Conservation (phyloP, 2,888 invertebrate species). For the Caenorhabditis sp. region DNA sequence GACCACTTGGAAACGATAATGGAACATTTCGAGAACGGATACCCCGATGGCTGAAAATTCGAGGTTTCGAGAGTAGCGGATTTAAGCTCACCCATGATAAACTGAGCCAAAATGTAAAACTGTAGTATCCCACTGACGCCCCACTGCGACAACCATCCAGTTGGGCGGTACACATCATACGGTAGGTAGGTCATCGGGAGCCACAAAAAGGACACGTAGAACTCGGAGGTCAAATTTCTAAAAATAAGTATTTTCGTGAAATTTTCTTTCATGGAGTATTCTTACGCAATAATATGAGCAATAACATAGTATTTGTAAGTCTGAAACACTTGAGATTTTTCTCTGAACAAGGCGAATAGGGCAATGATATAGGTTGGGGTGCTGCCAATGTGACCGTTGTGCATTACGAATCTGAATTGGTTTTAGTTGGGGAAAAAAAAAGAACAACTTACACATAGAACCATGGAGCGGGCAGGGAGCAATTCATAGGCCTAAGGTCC, state of each 20-base stretch:
- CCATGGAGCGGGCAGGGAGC: conserved; percentile 24
- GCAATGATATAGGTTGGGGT: conserved; percentile 23
- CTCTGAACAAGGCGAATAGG: background rate
- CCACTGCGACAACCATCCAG: conserved; percentile 24
- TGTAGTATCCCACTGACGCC: conserved; percentile 33
- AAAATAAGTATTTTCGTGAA: no score
- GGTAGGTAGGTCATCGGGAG: conserved; percentile 38
- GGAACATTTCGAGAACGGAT: conserved; percentile 38
- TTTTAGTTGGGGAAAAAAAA: no score
- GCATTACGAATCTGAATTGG: conserved; percentile 22
- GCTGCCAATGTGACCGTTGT: conserved; percentile 25
- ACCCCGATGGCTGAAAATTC: conserved; percentile 32
- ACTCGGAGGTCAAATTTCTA: conserved; percentile 39
- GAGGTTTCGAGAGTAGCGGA: background rate
- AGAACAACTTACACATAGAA: conserved; percentile 13
- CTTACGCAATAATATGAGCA: conserved; percentile 24
- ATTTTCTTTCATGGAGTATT: no score
- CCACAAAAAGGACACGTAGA: conserved; percentile 31
- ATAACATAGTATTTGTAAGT: conserved; percentile 37
- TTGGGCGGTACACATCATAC: conserved; percentile 11
- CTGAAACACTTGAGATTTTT: conserved; percentile 16
- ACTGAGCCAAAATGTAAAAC: conserved; percentile 24
- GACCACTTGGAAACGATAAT: conserved; percentile 28
- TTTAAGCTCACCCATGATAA: conserved; percentile 3
- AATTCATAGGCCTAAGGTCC: no score